Base-by-base conservation (phyloP, 2,888 invertebrate genomes). In the Idaea dimidiata region DNA sequence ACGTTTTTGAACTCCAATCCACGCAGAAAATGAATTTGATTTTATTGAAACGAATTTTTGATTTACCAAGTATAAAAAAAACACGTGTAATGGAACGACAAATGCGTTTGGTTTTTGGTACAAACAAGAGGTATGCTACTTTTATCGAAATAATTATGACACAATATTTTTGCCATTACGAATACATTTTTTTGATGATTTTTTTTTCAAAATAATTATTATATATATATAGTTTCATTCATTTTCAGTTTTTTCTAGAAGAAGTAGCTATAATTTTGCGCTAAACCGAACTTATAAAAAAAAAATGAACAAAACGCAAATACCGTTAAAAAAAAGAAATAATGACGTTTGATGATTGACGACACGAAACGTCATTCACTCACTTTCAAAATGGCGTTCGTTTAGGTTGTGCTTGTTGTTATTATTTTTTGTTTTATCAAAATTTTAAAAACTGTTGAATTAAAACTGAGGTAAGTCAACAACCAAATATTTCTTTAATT, bases 331-430 rank as follows among this genome's bases (percentile, higher is more conserved):
- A 66, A 69, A 67, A 61, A 62, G 59, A 18, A 56, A 14, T 53
- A 63, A 58, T 61, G 61, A 62, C 61, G 59, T 16, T 24, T 58
- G 57, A 59, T 54, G 54, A 32, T 2, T 16, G 14, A 61, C 60
- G 62, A 70, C 64, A 63, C 69, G 65, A 69, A 62, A 62, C 66
- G 64, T 65, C 65, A 76, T 70, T 82, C 75, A 75, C 74, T 82
- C 75, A 75, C 74, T 81, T 81, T 71, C 82, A 91, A 91, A 88
- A 91, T 91, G 91, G 91, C 90, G 87, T 82, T 81, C 78, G 79
- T 79, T 63, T 91, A 85, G 82, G 84, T 79, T 82, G 87, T 84
- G 81, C 80, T 81, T 68, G 64, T 84, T 83, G 82, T 84, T 87
- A 81, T n/a, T n/a, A 80, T 84, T 81, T 82, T 82, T 84, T 81